Evolutionary conservation across 1,140 invertebrate genomes (phyloP).

Genomic region (Helicorthomorpha holstii): DNA sequence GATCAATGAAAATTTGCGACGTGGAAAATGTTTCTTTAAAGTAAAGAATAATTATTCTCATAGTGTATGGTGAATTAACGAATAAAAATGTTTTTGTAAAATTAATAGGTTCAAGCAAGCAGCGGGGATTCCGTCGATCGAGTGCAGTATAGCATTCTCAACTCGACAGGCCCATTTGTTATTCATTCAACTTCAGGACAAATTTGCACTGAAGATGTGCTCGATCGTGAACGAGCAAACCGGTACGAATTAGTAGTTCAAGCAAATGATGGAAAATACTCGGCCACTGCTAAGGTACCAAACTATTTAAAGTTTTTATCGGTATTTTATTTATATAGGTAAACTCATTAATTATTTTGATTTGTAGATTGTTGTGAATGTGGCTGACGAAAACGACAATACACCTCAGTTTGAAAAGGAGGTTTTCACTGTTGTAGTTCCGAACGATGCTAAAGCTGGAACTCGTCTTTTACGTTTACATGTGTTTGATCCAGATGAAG

Average conservation of each 20-base stretch:
- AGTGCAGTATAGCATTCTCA: constrained; percentile 14
- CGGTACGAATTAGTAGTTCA: constrained; percentile 6
- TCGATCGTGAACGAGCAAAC: constrained; percentile 19
- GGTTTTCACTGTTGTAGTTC: constrained; percentile 21
- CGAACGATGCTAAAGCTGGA: constrained; percentile 21
- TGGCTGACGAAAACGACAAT: constrained; percentile 32
- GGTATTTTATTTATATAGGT: background rate
- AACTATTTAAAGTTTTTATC: background rate
- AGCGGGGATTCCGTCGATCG: constrained; percentile 19
- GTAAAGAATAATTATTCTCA: constrained; percentile 5
- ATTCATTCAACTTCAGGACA: constrained; percentile 31
- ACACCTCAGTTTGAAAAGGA: constrained; percentile 27
- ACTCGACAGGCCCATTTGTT: constrained; percentile 9
- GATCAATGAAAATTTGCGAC: constrained; percentile 15
- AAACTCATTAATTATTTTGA: background rate
- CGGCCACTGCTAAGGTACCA: constrained; percentile 12
- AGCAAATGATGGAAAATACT: constrained; percentile 18
- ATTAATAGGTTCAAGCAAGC: constrained; percentile 14
- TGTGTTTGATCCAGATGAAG: constrained; percentile 18
- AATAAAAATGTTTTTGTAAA: too few relatives aligned
- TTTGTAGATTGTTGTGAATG: constrained; percentile 19
- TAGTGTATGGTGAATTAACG: too few relatives aligned
- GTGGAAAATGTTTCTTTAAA: constrained; percentile 18
- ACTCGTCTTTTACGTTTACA: constrained; percentile 12
- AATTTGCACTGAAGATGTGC: constrained; percentile 18